Percentiles rank a stretch among this genome's conserved stretches.
Conservation (phyloP, 2,888 invertebrate species). For the Aspidapion aeneum region DNA sequence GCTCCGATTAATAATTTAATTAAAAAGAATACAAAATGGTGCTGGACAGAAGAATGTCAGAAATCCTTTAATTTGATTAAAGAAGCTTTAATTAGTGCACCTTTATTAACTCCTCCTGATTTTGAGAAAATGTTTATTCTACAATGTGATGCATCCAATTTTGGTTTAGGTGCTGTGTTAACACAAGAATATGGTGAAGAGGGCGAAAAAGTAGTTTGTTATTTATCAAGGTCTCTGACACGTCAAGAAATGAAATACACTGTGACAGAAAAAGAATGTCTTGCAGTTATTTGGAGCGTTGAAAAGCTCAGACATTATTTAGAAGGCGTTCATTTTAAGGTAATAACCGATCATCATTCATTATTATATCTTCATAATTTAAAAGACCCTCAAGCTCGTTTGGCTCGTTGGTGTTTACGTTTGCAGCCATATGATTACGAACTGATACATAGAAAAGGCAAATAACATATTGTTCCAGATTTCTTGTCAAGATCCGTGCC, state of each 20-base stretch:
- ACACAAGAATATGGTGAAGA: conserved; percentile 19
- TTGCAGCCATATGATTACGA: conserved; percentile 18
- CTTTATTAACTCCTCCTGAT: conserved; percentile 26
- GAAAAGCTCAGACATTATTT: conserved; percentile 23
- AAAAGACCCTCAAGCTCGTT: conserved; percentile 17
- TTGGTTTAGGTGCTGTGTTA: too few relatives aligned
- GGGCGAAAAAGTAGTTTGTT: conserved; percentile 24
- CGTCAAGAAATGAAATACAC: conserved; percentile 18
- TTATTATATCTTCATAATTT: conserved; percentile 21
- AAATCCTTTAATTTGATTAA: conserved; percentile 21
- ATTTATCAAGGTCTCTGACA: too few relatives aligned
- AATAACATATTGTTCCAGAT: conserved; percentile 17
- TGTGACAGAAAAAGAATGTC: conserved; percentile 24
- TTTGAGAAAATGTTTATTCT: conserved; percentile 20
- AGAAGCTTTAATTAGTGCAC: too few relatives aligned
- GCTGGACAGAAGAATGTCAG: too few relatives aligned
- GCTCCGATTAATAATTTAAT: too few relatives aligned
- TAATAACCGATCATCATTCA: conserved; percentile 23
- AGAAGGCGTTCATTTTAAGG: conserved; percentile 20
- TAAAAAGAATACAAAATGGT: conserved; percentile 18
- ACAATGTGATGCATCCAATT: conserved; percentile 22
- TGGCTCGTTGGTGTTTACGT: conserved; percentile 17
- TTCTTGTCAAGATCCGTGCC: conserved; percentile 10
- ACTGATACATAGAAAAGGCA: conserved; percentile 17
- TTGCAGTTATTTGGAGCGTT: conserved; percentile 22